Conservation (phyloP, 2,113 vertebrate genomes). For the Dipodomys spectabilis region DNA sequence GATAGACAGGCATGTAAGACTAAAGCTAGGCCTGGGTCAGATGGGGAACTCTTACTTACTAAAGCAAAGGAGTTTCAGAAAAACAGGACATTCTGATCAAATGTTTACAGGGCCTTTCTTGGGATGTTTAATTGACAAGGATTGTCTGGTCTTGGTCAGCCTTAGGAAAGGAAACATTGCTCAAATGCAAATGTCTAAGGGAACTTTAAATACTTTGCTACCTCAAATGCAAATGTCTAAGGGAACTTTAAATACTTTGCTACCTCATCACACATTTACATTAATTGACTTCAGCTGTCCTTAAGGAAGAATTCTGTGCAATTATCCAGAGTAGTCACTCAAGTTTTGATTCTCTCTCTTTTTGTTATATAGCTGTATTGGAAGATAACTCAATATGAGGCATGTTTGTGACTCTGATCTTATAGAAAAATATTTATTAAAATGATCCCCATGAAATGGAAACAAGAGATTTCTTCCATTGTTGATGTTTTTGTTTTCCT, state of each 20-base stretch:
- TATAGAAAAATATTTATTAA: too few species aligned
- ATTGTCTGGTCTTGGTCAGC: constrained; percentile 60
- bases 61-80: constrained; percentile 29
- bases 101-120: constrained; percentile 53
- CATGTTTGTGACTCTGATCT: constrained; percentile 35
- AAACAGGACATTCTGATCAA: constrained; percentile 30
- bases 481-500: too few species aligned
- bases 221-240: constrained; percentile 54
- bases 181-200: constrained; percentile 65
- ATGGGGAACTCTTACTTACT: not conserved
- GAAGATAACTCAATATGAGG: constrained; percentile 76
- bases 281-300: constrained; percentile 80
- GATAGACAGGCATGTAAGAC: constrained; percentile 60
- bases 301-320: constrained; percentile 77
- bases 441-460: too few species aligned
- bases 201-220: constrained; percentile 78
- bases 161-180: constrained; percentile 53
- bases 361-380: constrained; percentile 80
- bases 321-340: constrained; percentile 74
- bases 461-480: too few species aligned
- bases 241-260: constrained; percentile 78
- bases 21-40: not conserved
- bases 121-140: constrained; percentile 46
- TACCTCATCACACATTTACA: constrained; percentile 47
- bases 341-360: constrained; percentile 80